Base-by-base conservation (phyloP, 2,888 invertebrate species). In the Stenoptilia bipunctidactyla region DNA sequence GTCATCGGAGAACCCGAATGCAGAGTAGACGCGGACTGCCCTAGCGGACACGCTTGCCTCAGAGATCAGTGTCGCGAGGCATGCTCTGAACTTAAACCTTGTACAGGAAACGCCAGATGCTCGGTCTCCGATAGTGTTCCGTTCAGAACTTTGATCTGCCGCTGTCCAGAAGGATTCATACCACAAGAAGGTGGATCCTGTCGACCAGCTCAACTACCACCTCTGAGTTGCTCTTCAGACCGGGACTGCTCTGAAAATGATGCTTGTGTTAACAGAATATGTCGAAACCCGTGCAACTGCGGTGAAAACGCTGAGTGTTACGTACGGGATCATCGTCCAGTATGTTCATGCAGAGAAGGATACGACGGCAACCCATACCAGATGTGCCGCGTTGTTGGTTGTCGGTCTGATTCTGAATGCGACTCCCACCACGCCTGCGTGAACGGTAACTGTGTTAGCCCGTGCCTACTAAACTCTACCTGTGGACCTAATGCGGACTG, bases 351-450 rank as follows among this genome's bases (percentile, higher is more conserved):
- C 63, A 86, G 88, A 53, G 88, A 91, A 55, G 94, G 94, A 25
- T 93, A 86, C 60, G 92, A 93, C 60, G 96, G 96, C 36, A 92
- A 96, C 73, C 94, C 96, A 1, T 91, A 94, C 60, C 87, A 90
- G 25, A 86, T 87, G 37, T 96, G 96, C 62, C 88, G 89, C 54
- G 86, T 90, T 14, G 90, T 94, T 27, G 95, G 95, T 33, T 96
- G 96, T 62, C 88, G 91, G 45, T 87, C 89, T 5, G 90, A 95
- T 61, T 90, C 91, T 1, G 94, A 96, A 64, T 96, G 96, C 62
- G 90, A 90, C 49, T 88, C 90, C 2, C 90, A 91, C 50, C 91
- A 93, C 65, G 92, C 93, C 40, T 96, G 96, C 60, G 79, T 93
- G 27, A 94, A 94, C 61, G 91, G 90, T 45, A 92, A 92, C 58